Evolutionary conservation across 2,888 invertebrate species (phyloP), one percentile per base, ranked within the genome.

Genomic region (Trissolcus brochymenae): DNA sequence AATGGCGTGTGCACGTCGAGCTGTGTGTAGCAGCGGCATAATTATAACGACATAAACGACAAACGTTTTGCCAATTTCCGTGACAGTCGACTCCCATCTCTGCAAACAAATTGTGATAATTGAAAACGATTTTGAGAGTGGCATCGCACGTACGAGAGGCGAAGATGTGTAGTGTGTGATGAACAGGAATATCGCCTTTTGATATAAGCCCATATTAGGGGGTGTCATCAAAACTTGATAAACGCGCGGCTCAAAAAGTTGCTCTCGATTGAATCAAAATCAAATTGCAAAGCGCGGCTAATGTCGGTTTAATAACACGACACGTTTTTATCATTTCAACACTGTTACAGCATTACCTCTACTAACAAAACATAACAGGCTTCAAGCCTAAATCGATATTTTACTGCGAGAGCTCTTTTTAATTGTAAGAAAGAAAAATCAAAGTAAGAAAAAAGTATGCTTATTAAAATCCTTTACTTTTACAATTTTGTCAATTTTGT

Each of bases 291-390:
- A 65, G 65, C n/a, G 21, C 17, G 49, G 55, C 65, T 72, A 55
- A 72, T 65, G 72, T 40, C 25, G 50, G 43, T 57, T 65, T 65
- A 55, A 72, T 59, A 14, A n/a, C 41, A n/a, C 49, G 21, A n/a
- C 70, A n/a, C 17, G 57, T 72, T 72, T 64, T 72, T 65, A 65
- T 54, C 72, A 46, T 53, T 64, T 49, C 64, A 72, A 59, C 40
- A 9, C 64, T 65, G 72, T 72, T 65, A 59, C 72, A 49, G 56
- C 51, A 56, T 55, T 55, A 64, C 56, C 50, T 64, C 19, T 46
- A 9, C 49, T 54, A 55, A 56, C 66, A 73, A 73, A 73, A 73
- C 73, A 65, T 54, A 49, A 41, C 71, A 19, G 46, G 29, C 59
- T 53, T 17, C 43, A 17, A 35, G 51, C 51, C n/a, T 6, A 19